Evolutionary conservation across 2,888 invertebrate species (phyloP), one percentile per base, ranked within the genome.

Genomic region (Cerastis leucographa): DNA sequence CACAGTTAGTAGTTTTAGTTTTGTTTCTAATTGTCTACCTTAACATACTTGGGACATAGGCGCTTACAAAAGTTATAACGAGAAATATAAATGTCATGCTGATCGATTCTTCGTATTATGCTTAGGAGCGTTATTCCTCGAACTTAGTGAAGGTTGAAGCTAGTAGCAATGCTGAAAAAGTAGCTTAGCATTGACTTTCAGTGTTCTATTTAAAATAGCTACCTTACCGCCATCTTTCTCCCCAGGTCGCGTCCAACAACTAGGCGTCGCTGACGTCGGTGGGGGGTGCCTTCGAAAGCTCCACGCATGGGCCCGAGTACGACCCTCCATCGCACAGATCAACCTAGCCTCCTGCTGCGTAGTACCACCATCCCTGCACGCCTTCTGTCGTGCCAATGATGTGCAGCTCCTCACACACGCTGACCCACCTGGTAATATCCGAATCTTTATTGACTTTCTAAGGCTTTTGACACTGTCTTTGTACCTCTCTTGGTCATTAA

Each of bases 361-460:
- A 6, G 99, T 99, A 74, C 99, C 99, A 40, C 98, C 99, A 2
- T 97, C 98, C 4, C 97, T 99, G 85, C 98, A 99, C 93, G 97
- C 98, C 84, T 99, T 99, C 96, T 99, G 99, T 82, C 98, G 98
- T 89, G 98, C 98, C 85, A 98, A 99, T 90, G 98, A 99, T 90
- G 98, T 99, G 81, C 99, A 99, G 92, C 96, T 99, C 59, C 97
- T 99, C 42, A 99, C 99, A 0, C 99, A 99, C 93, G 99, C 98
- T 90, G 99, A 99, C 94, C 99, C 99, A 0, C 97, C 97, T 91
- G 98, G 99, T 99, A 95, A 96, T 77, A 68, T 17, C 29, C 11
- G 14, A 14, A 42, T 42, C 6, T 51, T 68, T 9, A 19, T 42
- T 25, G 19, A 22, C 8, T 42, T 22, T 22, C 66, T 69, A 66